These are phyloP conservation scores for Ephydatia muelleri DNA, from an alignment of 37 sponge, comb jelly and placozoan species.

Conservation along the genomic window DNA sequence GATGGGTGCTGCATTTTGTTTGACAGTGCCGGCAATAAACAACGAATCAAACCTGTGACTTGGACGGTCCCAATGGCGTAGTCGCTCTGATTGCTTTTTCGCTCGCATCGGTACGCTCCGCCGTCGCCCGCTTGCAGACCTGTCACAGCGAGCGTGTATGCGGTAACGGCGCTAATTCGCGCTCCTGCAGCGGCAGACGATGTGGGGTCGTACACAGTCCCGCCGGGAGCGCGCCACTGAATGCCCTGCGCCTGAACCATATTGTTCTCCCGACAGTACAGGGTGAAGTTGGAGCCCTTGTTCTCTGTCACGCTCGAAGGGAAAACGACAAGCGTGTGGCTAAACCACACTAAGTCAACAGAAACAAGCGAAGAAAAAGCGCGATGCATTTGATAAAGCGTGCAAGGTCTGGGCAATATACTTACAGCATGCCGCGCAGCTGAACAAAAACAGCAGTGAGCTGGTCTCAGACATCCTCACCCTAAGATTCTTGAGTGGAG, in stretches of 20 bases:
- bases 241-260: not conserved
- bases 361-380: not conserved
- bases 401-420: not conserved
- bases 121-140: not conserved
- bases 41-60: not conserved
- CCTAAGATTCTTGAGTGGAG: not conserved
- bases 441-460: not conserved
- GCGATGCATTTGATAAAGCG: not conserved
- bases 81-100: not conserved
- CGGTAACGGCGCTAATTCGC: not conserved
- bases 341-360: not conserved
- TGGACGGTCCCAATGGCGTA: not conserved
- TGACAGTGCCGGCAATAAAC: too few species aligned
- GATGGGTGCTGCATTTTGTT: too few species aligned
- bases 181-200: not conserved
- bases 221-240: not conserved
- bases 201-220: not conserved
- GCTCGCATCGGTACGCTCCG: not conserved
- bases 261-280: conserved; percentile 1
- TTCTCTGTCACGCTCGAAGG: not conserved
- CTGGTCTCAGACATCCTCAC: not conserved
- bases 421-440: not conserved
- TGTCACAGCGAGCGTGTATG: not conserved
- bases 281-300: not conserved
- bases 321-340: not conserved